phyloP scores from a whole-genome alignment of 1,140 invertebrate species.

The Oncopeltus fasciatus region DNA sequence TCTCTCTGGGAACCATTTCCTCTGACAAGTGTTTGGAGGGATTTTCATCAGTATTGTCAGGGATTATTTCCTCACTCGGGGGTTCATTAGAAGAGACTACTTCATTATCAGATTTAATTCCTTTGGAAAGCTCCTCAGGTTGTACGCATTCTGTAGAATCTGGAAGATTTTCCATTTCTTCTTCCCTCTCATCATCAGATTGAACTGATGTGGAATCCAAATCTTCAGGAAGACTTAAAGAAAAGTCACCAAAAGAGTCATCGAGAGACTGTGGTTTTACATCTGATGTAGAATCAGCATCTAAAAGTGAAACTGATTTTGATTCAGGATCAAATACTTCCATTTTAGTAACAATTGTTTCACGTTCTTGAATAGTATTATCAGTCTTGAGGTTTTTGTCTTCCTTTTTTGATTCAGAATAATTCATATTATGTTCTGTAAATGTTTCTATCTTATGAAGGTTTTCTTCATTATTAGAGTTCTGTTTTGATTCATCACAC shows the following conservation, averaged over 20 bases:
- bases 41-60: neutral
- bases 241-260: conserved; percentile 7
- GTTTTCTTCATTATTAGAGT: neutral
- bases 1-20: neutral
- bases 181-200: neutral
- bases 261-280: conserved; percentile 5
- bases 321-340: neutral
- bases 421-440: neutral
- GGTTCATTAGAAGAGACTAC: neutral
- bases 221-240: neutral
- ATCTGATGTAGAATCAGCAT: conserved; percentile 10
- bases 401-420: neutral
- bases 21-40: neutral
- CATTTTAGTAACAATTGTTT: neutral
- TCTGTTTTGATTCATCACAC: neutral
- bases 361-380: neutral
- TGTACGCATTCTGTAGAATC: conserved; percentile 1
- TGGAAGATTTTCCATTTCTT: neutral
- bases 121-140: neutral
- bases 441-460: neutral
- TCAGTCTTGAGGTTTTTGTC: neutral
- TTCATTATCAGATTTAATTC: neutral
- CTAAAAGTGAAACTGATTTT: neutral
- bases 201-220: neutral
- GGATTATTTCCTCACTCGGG: neutral